Base-by-base conservation (phyloP, 2,888 invertebrate genomes). In the Plutella xylostella region DNA sequence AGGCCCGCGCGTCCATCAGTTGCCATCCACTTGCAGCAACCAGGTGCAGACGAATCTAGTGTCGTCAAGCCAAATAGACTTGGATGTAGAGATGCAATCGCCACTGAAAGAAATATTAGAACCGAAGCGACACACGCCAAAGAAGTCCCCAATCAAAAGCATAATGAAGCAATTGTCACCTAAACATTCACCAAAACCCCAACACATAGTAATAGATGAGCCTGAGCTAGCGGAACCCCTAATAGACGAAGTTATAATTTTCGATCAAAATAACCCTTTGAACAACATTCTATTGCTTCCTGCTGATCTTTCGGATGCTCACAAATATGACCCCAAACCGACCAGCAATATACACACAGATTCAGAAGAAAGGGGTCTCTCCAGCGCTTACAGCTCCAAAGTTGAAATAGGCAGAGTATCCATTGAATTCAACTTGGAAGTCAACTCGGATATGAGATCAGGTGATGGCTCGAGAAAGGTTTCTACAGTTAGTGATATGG, bases 51-150 rank as follows among this genome's bases (percentile, higher is more conserved):
- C 77, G 0, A 72, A 76, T 50, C 48, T 77, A 3, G 22, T 62
- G 0, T 57, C 68, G 0, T 73, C 82, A 1, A 82, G 80, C 45
- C 82, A 82, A 56, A 63, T 80, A 11, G 80, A 79, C 22, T 31
- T 80, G 0, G 28, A 28, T 28, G 4, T 6, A 12, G 4, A 12
- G n/a, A 12, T n/a, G 9, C 11, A 12, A 9, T 12, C 11, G 11
- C n/a, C 28, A 28, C 11, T 6, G n/a, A 9, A 28, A 28, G n/a
- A 9, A n/a, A n/a, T 12, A 12, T n/a, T 12, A 28, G 7, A 3
- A 28, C 9, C 9, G 9, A 28, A 28, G n/a, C 9, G 28, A 28
- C 6, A 22, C 22, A 22, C 22, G 22, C 6, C 9, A 28, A 28
- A 28, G 3, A n/a, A 4, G 11, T 28, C 28, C n/a, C 28, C 28